Percentiles rank a stretch among this genome's conserved stretches.
phyloP scores from a whole-genome alignment of 1,140 invertebrate species.

The Drosophila oshimai region DNA sequence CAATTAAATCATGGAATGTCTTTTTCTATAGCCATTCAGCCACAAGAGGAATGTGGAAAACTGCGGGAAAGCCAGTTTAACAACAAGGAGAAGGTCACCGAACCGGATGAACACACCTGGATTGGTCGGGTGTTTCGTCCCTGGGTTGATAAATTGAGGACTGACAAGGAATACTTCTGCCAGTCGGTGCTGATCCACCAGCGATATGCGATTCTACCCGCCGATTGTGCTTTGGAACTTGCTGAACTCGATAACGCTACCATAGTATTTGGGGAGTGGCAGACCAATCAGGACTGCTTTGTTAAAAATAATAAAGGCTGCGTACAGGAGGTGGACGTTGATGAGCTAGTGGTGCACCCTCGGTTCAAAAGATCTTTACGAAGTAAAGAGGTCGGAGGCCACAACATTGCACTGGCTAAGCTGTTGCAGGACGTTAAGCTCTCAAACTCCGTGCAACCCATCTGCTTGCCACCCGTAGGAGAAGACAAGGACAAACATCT shows the following conservation, averaged over 20 bases:
- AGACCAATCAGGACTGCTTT: neutral
- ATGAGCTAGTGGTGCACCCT: constrained; percentile 16
- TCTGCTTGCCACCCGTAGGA: constrained; percentile 7
- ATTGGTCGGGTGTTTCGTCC: constrained; percentile 4
- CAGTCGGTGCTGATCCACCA: neutral
- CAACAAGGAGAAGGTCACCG: neutral
- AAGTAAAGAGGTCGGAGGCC: no score
- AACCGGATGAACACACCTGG: constrained; percentile 11
- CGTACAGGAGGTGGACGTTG: neutral
- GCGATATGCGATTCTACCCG: neutral
- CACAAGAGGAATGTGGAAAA: constrained; percentile 1
- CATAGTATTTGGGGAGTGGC: neutral
- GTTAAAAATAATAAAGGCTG: neutral
- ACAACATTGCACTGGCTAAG: constrained; percentile 14
- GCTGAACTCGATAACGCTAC: neutral
- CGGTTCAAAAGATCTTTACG: no score
- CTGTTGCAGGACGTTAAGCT: neutral
- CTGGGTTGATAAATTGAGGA: neutral
- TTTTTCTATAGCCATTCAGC: neutral
- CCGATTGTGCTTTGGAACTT: neutral
- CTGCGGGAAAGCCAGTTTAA: constrained; percentile 1
- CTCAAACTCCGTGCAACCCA: neutral
- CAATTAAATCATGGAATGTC: no score
- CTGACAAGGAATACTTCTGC: no score
- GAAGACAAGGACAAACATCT: neutral